A percentile compares a stretch with the other conserved stretches of the same genome.
Conservation (phyloP, 1,140 invertebrate genomes). For the Wiebesia pumilae region DNA sequence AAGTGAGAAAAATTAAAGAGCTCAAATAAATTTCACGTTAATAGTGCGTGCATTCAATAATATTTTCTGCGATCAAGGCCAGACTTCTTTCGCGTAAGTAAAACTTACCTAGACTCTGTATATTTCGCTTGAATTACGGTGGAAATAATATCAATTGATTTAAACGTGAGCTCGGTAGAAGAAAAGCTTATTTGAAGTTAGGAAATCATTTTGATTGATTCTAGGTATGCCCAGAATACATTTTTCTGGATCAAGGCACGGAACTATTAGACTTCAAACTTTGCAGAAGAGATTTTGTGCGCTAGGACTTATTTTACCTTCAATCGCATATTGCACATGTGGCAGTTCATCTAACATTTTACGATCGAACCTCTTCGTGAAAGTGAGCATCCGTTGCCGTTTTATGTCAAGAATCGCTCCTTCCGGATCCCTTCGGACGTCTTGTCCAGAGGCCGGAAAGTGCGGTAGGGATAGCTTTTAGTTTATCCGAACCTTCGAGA, state of each 20-base stretch:
- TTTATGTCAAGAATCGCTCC: background rate
- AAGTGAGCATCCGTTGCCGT: background rate
- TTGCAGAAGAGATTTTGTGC: background rate
- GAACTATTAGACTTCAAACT: background rate
- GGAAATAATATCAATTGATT: too few relatives aligned
- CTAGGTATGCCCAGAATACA: background rate
- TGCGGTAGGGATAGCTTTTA: background rate
- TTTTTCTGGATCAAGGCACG: background rate
- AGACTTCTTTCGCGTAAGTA: too few relatives aligned
- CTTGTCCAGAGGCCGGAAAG: background rate
- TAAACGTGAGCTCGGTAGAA: too few relatives aligned
- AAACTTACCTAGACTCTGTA: too few relatives aligned
- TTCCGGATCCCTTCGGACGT: background rate
- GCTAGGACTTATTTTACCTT: background rate
- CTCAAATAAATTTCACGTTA: too few relatives aligned
- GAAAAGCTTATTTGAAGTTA: too few relatives aligned
- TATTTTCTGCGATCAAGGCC: too few relatives aligned
- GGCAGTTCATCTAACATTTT: background rate
- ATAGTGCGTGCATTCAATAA: too few relatives aligned
- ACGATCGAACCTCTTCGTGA: background rate
- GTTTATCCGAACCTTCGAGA: background rate
- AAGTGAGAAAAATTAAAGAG: too few relatives aligned
- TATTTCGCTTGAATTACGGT: too few relatives aligned
- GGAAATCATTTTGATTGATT: too few relatives aligned
- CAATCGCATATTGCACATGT: background rate